Base-by-base conservation (phyloP, 2,797 vertebrate species). In the Bufotes viridis region DNA sequence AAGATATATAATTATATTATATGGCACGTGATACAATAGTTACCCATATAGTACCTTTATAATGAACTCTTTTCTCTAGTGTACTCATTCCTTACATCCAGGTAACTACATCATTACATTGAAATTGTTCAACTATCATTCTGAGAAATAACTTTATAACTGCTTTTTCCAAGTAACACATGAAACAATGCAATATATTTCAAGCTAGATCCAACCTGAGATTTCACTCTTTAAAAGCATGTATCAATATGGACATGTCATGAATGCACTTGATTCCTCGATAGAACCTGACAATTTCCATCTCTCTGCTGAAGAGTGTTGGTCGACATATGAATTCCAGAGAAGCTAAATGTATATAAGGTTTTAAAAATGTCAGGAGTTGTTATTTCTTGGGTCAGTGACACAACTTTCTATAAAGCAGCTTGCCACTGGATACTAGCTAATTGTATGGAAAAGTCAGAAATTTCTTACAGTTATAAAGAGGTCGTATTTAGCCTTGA, bases 391-490 rank as follows among this genome's bases (percentile, higher is more conserved):
- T 49, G 76, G 61, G 88, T 86, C 84, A 89, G 17, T 17, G 53
- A 75, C 61, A 7, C n/a, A 69, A 82, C 87, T 61, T 87, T 81
- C 57, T 85, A 65, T 51, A 57, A 14, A 58, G 2, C 70, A 60
- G 76, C 76, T 75, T 85, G 78, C 84, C 83, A 70, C 82, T 74
- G 86, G 82, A 85, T 24, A 80, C 53, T 17, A 87, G 49, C 83
- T 88, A 90, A 87, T 88, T 87, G 81, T 87, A 89, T 81, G 58
- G 78, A 89, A 81, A 84, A 42, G 70, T 72, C 81, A 85, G 85
- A 84, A 63, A 61, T 69, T 88, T 80, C 49, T 82, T 82, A 70
- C 20, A 82, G 83, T 72, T 79, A 57, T 86, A 74, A 61, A 60
- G 55, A 70, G 82, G 65, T 15, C 82, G 87, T 70, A 87, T 75